Percentiles rank a stretch among this genome's conserved stretches.
These are phyloP conservation scores for Deladenus siricidicola DNA, from an alignment of 2,888 invertebrate species.

Conservation along the genomic window DNA sequence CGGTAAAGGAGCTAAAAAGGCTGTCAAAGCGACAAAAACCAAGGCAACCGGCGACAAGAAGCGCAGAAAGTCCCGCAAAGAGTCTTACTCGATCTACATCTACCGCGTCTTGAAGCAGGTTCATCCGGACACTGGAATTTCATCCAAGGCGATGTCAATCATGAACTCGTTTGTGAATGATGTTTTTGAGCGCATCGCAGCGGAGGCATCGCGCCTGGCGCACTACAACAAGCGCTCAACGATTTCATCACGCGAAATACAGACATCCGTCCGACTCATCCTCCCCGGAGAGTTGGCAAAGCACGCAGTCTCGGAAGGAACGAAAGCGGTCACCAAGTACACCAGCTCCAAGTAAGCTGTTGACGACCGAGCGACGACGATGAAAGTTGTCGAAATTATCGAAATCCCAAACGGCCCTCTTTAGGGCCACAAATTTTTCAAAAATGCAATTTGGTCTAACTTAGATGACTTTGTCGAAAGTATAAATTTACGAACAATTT, in stretches of 20 bases:
- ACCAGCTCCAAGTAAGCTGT: constrained; percentile 56
- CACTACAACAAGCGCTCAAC: constrained; percentile 64
- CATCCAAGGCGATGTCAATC: constrained; percentile 66
- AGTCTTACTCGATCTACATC: constrained; percentile 56
- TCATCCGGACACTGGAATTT: constrained; percentile 64
- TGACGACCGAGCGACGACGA: too few species aligned
- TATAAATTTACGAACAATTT: too few species aligned
- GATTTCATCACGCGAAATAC: constrained; percentile 66
- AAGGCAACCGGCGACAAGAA: constrained; percentile 41
- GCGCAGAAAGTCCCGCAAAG: constrained; percentile 41
- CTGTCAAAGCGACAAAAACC: constrained; percentile 44
- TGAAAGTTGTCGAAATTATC: too few species aligned
- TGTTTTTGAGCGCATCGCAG: constrained; percentile 67
- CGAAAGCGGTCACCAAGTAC: constrained; percentile 63
- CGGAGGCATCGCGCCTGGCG: constrained; percentile 58
- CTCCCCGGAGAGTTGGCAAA: constrained; percentile 68
- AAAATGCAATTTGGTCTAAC: too few species aligned
- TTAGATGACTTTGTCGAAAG: too few species aligned
- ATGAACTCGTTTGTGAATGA: constrained; percentile 72
- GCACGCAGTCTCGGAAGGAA: constrained; percentile 66
- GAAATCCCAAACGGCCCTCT: too few species aligned
- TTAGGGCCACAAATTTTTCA: too few species aligned
- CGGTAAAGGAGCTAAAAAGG: constrained; percentile 51
- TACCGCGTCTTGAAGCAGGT: constrained; percentile 62
- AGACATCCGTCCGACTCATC: constrained; percentile 65